Evolutionary conservation across 2,113 vertebrate species (phyloP).

Genomic region (Corydoras sp.): DNA sequence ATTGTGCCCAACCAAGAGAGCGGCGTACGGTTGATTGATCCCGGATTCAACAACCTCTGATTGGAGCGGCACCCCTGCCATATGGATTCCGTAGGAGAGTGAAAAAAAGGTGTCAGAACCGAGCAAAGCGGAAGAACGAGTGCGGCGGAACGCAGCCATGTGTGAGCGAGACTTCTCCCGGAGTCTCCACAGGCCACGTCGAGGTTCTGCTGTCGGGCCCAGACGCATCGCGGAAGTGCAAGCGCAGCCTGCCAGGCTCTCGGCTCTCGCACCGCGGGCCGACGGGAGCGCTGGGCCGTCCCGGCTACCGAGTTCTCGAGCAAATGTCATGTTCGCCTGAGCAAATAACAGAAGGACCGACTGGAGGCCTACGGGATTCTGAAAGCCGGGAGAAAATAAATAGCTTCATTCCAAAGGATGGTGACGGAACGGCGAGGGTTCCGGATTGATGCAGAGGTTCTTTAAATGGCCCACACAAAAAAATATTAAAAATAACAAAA

Average conservation of each 20-base stretch:
- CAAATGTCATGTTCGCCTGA: too few species aligned
- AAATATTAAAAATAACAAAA: too few species aligned
- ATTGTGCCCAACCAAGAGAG: slow-evolving; percentile 8
- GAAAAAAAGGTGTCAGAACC: not conserved
- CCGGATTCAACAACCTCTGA: slow-evolving; percentile 3
- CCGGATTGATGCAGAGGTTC: too few species aligned
- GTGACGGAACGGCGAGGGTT: too few species aligned
- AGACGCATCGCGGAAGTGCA: slow-evolving; percentile 29
- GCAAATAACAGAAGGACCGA: too few species aligned
- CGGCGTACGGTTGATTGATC: slow-evolving; percentile 4
- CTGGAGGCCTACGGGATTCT: too few species aligned
- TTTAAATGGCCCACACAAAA: too few species aligned
- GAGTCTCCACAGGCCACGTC: slow-evolving; percentile 1
- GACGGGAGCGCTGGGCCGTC: too few species aligned
- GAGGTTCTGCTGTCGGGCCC: slow-evolving; percentile 18
- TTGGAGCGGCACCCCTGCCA: not conserved
- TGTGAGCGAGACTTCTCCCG: not conserved
- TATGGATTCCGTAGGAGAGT: slow-evolving; percentile 1
- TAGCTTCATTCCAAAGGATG: too few species aligned
- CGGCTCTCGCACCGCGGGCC: too few species aligned
- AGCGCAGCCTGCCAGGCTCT: not conserved
- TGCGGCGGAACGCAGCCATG: slow-evolving; percentile 10
- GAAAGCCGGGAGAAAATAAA: too few species aligned
- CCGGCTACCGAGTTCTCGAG: slow-evolving; percentile 18
- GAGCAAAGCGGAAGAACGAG: slow-evolving; percentile 6